Base-by-base conservation (phyloP, 2,888 invertebrate genomes). In the Archips crataeganus region DNA sequence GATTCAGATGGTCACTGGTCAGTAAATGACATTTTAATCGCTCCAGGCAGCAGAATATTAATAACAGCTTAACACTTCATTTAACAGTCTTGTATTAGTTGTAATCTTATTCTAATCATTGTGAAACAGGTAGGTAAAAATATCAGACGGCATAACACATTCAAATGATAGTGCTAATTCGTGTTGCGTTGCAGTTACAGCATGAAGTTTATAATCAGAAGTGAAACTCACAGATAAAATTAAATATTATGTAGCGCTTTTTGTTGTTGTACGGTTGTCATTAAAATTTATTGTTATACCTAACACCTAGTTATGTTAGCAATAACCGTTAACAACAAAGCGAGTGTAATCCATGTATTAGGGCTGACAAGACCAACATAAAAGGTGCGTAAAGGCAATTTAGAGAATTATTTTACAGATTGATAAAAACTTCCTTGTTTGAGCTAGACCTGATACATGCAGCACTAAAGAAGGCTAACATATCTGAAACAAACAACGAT, bases 271-370 rank as follows among this genome's bases (percentile, higher is more conserved):
- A 63, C 57, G 45, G 61, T 67, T 51, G 68, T 59, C 39, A 51
- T 63, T 54, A 47, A 49, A 59, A 69, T 57, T 36, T 63, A 68
- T 68, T 73, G 73, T 68, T 69, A 59, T 57, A 59, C 68, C 63
- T 13, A 63, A 59, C 62, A 59, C 73, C 63, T 13, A 59, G 73
- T 69, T 60, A 69, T 49, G 59, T 73, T 59, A 49, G 73, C 63
- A 68, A 59, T 69, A 69, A 73, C 73, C 57, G 68, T 73, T 69
- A 69, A 59, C 63, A 73, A 49, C 68, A 59, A 68, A 64, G 34
- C 62, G 59, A n/a, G 68, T 64, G 59, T 73, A 68, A 68, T 49
- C 32, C 39, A 32, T 59, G 57, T 47, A 63, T 13, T 47, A 72
- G 73, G 63, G 68, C 39, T 73, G 68, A 49, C 68, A 42, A 59